A percentile compares a stretch with the other conserved stretches of the same genome.
Conservation (phyloP, 1,140 invertebrate genomes). For the Drosophila pachea region DNA sequence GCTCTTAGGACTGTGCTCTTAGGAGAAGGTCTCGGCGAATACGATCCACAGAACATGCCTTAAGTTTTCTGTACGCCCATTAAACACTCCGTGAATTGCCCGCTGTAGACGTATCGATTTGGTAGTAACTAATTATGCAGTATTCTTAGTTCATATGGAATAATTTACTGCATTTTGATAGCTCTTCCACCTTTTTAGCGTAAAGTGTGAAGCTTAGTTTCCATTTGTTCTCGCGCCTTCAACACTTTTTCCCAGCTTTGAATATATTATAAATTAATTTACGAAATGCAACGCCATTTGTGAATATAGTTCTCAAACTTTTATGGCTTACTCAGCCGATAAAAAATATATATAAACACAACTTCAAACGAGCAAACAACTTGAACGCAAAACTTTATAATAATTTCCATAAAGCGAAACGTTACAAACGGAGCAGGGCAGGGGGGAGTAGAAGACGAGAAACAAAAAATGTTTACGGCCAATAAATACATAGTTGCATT, state of each 20-base stretch:
- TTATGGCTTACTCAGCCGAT: neutral
- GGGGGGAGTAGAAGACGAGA: slow-evolving; percentile 1
- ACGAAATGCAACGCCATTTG: neutral
- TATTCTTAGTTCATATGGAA: too few relatives aligned
- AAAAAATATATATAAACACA: neutral
- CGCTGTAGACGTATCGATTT: too few relatives aligned
- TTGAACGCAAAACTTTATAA: slow-evolving; percentile 28
- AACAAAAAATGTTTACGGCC: slow-evolving; percentile 36
- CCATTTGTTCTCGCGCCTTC: neutral
- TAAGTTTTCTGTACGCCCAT: too few relatives aligned
- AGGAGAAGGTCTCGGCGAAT: too few relatives aligned
- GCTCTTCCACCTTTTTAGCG: too few relatives aligned
- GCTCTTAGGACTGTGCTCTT: too few relatives aligned
- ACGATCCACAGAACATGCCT: too few relatives aligned
- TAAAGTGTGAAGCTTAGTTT: neutral
- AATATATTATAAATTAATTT: slow-evolving; percentile 1
- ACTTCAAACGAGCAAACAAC: slow-evolving; percentile 1
- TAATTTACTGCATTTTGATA: too few relatives aligned
- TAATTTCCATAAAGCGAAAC: slow-evolving; percentile 24
- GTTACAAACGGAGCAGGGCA: neutral
- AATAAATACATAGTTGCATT: slow-evolving; percentile 59
- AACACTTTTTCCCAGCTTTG: neutral
- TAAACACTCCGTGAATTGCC: too few relatives aligned
- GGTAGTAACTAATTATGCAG: too few relatives aligned
- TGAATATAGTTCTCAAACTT: neutral